Evolutionary conservation across 2,797 vertebrate genomes (phyloP), one percentile per base, ranked within the genome.

Genomic region (Austrolebias charrua): DNA sequence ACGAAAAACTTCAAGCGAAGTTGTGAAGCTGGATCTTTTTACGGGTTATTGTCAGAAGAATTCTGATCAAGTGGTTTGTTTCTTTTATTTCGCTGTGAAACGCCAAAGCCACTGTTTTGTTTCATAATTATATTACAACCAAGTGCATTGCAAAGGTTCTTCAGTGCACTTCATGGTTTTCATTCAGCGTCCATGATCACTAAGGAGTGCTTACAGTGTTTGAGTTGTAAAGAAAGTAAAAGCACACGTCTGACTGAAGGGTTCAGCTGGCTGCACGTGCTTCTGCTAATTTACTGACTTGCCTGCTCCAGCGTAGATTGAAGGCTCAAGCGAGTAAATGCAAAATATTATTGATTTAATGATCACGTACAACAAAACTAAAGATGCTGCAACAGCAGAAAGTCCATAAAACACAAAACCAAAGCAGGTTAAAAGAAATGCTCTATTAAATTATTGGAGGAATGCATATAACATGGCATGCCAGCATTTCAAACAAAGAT

Each of bases 1-100:
- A 74, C 55, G 65, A 74, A 67, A n/a, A 69, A 47, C 57, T 47
- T 72, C 47, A 81, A 69, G 12, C 63, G 46, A 78, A 55, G 50
- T 59, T 69, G 63, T 56, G 45, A 33, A 44, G 49, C 52, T 15
- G 49, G 20, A 35, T 49, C 14, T 49, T 60, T 49, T 40, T 49
- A 40, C 20, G 13, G 15, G 12, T 38, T 38, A 42, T 66, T 35
- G 40, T 66, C 55, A 33, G 47, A 45, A 9, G 14, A 75, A 55
- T 57, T 48, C 58, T 73, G 73, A 76, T 72, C 71, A 6, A 33
- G 31, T 33, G 6, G 6, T 33, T 33, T 1, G 24, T 31, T 46
- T 31, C 31, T 6, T 33, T 46, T 18, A 2, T 46, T 29, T 11
- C 14, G n/a, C 43, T 11, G 15, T 55, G 14, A 55, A 43, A 16